Conservation (phyloP, 2,113 vertebrate genomes). For the Planiliza haematocheilus region DNA sequence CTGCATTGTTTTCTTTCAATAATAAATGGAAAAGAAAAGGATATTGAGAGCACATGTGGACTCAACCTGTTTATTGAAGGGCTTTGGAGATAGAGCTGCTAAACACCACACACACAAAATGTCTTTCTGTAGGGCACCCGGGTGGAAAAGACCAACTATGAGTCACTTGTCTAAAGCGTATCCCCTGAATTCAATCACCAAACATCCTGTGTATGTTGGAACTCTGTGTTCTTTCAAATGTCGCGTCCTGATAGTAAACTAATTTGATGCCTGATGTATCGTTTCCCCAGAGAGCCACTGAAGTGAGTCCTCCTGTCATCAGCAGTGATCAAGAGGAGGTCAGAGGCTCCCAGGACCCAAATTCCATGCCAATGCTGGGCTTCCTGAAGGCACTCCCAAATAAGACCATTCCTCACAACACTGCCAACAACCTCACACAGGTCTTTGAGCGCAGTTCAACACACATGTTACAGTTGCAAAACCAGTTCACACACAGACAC, state of each 20-base stretch:
- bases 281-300: conserved; percentile 76
- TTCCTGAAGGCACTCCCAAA: conserved; percentile 84
- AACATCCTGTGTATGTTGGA: conserved; percentile 62
- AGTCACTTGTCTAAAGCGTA: conserved; percentile 43
- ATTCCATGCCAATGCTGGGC: conserved; percentile 55
- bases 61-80: conserved; percentile 58
- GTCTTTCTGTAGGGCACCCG: conserved; percentile 52
- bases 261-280: conserved; percentile 28
- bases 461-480: conserved; percentile 22
- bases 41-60: conserved; percentile 67
- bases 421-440: conserved; percentile 88
- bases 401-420: conserved; percentile 77
- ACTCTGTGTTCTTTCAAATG: conserved; percentile 7
- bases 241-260: conserved; percentile 15
- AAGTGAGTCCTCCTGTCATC: conserved; percentile 78
- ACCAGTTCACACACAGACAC: conserved; percentile 47
- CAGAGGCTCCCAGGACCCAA: conserved; percentile 41
- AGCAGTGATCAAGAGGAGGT: conserved; percentile 56
- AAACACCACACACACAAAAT: conserved; percentile 53
- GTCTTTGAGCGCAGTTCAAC: conserved; percentile 72
- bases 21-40: conserved; percentile 41
- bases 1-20: conserved; percentile 58
- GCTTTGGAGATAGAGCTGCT: conserved; percentile 55
- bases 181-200: conserved; percentile 36
- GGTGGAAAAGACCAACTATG: conserved; percentile 40